Conservation (phyloP, 23 tunicate species). For the Ciona savignyi region DNA sequence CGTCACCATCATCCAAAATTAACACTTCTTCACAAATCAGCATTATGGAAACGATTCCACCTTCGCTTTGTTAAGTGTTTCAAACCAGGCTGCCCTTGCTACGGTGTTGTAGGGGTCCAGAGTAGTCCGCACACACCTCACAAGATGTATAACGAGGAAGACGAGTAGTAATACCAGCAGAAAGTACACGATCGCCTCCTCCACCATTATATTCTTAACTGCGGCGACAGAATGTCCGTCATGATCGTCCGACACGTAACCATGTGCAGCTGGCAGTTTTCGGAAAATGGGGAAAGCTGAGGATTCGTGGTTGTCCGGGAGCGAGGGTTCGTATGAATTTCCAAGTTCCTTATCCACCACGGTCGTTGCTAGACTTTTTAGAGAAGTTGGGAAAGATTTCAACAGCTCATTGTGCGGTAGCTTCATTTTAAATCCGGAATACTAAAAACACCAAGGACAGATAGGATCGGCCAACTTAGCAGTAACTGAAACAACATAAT, state of each 20-base stretch:
- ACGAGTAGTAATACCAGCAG: conserved; percentile 37
- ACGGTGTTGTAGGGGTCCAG: conserved; percentile 82
- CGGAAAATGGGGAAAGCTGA: not conserved
- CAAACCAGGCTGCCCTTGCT: conserved; percentile 87
- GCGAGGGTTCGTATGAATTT: too few relatives aligned
- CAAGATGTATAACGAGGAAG: conserved; percentile 39
- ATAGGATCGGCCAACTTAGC: too few relatives aligned
- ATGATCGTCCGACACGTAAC: not conserved
- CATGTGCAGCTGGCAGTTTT: not conserved
- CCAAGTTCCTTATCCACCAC: too few relatives aligned
- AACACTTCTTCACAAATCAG: not conserved
- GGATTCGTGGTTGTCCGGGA: too few relatives aligned
- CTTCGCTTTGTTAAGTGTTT: conserved; percentile 49
- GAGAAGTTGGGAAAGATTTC: not conserved
- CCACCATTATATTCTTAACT: conserved; percentile 15
- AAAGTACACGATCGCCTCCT: conserved; percentile 57
- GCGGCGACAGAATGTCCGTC: not conserved
- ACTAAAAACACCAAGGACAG: too few relatives aligned
- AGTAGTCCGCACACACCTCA: conserved; percentile 65
- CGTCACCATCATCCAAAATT: not conserved
- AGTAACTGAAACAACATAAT: too few relatives aligned
- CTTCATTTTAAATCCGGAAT: not conserved
- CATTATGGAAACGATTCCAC: conserved; percentile 25
- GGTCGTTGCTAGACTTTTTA: not conserved
- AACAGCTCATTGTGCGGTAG: not conserved